Conservation (phyloP, 1,140 invertebrate genomes). For the Callitettix versicolor region DNA sequence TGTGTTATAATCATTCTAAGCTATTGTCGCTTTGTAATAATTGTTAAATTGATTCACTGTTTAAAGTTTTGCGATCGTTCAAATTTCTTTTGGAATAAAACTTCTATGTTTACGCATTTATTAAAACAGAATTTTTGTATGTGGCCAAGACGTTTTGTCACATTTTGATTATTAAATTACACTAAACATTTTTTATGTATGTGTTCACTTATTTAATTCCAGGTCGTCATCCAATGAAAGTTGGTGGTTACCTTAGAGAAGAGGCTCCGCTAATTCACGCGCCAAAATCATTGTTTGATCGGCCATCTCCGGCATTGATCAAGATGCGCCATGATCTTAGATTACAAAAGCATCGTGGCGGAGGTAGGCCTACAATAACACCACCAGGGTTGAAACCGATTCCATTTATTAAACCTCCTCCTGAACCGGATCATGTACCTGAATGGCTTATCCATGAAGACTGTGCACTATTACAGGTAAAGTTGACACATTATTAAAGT, state of each 20-base stretch:
- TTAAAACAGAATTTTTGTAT: too few species aligned
- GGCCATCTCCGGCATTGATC: constrained; percentile 62
- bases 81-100: too few species aligned
- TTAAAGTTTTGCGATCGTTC: too few species aligned
- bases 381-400: constrained; percentile 25
- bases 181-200: too few species aligned
- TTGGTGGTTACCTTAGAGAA: constrained; percentile 38
- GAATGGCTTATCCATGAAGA: constrained; percentile 89
- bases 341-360: constrained; percentile 56
- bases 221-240: constrained; percentile 47
- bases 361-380: constrained; percentile 47
- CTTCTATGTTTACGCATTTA: too few species aligned
- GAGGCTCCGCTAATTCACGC: constrained; percentile 60
- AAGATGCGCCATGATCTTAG: constrained; percentile 69
- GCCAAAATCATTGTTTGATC: constrained; percentile 77
- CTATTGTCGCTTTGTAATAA: too few species aligned
- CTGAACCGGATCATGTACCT: constrained; percentile 51
- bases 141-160: too few species aligned
- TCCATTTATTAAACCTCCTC: neutral
- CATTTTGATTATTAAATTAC: too few species aligned
- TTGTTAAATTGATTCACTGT: too few species aligned
- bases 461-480: constrained; percentile 61
- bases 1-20: too few species aligned
- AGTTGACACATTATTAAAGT: too few species aligned
- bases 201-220: constrained; percentile 28